These are phyloP conservation scores for Corydoras sp. DNA, from an alignment of 2,113 vertebrate species.

Conservation along the genomic window DNA sequence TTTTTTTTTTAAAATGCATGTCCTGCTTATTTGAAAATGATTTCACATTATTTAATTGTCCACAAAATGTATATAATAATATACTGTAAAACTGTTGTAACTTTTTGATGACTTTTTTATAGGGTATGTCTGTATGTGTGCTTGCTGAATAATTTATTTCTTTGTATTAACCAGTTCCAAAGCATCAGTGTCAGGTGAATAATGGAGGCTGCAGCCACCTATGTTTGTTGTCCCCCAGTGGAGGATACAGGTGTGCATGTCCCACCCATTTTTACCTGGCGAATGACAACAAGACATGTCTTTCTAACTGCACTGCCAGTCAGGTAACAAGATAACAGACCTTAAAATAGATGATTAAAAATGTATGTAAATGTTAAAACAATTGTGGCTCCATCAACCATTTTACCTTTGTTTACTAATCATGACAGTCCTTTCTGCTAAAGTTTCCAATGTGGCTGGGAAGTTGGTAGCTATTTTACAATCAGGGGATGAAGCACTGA, in stretches of 20 bases:
- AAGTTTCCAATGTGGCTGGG: too few species aligned
- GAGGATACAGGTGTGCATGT: slow-evolving; percentile 86
- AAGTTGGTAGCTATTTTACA: too few species aligned
- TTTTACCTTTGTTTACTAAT: too few species aligned
- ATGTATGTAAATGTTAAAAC: too few species aligned
- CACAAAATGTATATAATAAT: too few species aligned
- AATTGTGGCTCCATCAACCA: too few species aligned
- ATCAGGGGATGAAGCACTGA: too few species aligned
- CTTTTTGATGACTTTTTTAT: background rate
- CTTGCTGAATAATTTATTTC: slow-evolving; percentile 17
- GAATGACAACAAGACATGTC: slow-evolving; percentile 79
- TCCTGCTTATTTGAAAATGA: too few species aligned
- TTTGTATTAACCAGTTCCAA: slow-evolving; percentile 69
- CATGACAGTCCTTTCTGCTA: too few species aligned
- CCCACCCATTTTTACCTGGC: slow-evolving; percentile 96
- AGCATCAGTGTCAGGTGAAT: slow-evolving; percentile 84
- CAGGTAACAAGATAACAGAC: slow-evolving; percentile 68
- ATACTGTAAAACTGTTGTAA: too few species aligned
- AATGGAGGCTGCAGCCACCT: slow-evolving; percentile 95
- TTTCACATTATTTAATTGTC: background rate
- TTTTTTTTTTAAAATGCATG: too few species aligned
- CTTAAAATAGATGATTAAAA: too few species aligned
- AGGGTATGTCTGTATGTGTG: background rate
- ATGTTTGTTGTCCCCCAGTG: slow-evolving; percentile 86
- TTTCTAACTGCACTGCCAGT: slow-evolving; percentile 96